Evolutionary conservation across 2,888 invertebrate genomes (phyloP).

Genomic region (Omphaloscelis lunosa): DNA sequence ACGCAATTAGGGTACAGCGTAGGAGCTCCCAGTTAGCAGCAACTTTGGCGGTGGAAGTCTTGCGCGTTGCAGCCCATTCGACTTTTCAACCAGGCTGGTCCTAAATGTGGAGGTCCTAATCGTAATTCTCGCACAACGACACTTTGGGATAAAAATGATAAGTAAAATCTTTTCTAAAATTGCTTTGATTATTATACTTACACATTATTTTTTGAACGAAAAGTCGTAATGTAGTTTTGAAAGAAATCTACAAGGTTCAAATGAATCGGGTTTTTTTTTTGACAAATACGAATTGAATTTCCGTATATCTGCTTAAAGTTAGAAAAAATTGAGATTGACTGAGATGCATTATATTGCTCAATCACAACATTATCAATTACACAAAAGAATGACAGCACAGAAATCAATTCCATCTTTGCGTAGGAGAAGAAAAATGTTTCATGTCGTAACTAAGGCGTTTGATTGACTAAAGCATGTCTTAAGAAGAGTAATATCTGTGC

Average conservation of each 20-base stretch:
- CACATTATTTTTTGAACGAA: no score
- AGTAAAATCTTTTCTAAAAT: no score
- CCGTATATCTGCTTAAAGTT: neutral
- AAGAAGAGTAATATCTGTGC: constrained; percentile 74
- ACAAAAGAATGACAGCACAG: constrained; percentile 18
- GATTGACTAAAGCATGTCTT: constrained; percentile 75
- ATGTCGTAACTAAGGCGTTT: constrained; percentile 64
- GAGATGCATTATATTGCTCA: neutral
- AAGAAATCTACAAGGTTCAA: no score
- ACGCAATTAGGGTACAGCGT: no score
- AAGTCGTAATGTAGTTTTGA: no score
- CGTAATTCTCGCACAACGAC: neutral
- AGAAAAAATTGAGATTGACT: neutral
- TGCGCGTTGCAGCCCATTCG: neutral
- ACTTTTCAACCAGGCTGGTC: neutral
- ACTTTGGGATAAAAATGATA: no score
- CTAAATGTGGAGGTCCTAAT: neutral
- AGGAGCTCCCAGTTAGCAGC: no score
- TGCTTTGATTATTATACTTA: no score
- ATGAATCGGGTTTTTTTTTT: no score
- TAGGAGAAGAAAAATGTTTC: constrained; percentile 53
- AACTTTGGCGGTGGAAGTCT: no score
- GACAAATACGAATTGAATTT: neutral
- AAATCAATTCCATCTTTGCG: constrained; percentile 44
- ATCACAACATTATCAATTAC: constrained; percentile 11